phyloP scores from a whole-genome alignment of 2,113 vertebrate species.

The Elaphurus davidianus region DNA sequence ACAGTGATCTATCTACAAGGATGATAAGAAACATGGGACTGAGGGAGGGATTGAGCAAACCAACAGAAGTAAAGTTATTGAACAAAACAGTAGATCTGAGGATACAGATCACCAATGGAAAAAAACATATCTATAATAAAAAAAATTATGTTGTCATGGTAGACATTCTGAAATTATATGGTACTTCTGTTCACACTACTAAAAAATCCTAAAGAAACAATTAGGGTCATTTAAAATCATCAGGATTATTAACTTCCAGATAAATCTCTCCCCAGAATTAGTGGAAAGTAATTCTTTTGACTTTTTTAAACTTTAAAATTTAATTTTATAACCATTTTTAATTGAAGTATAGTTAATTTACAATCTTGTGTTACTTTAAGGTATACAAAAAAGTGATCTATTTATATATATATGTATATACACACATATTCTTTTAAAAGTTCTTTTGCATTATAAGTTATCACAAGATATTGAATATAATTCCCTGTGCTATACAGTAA shows the following conservation, averaged over 20 bases:
- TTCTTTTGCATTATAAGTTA: neutral
- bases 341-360: neutral
- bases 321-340: neutral
- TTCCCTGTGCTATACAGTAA: neutral
- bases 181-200: neutral
- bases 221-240: neutral
- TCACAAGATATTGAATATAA: neutral
- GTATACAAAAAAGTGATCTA: neutral
- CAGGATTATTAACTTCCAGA: neutral
- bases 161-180: neutral
- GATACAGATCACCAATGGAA: neutral
- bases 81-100: neutral
- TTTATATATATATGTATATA: neutral
- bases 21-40: neutral
- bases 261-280: neutral
- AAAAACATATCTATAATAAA: neutral
- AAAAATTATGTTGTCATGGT: neutral
- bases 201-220: neutral
- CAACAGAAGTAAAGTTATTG: neutral
- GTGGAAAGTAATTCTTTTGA: neutral
- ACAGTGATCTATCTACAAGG: neutral
- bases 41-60: neutral
- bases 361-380: neutral
- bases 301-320: neutral
- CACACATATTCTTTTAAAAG: neutral